Conservation (phyloP, 2,888 invertebrate species). For the Venustoraphidia nigricollis region DNA sequence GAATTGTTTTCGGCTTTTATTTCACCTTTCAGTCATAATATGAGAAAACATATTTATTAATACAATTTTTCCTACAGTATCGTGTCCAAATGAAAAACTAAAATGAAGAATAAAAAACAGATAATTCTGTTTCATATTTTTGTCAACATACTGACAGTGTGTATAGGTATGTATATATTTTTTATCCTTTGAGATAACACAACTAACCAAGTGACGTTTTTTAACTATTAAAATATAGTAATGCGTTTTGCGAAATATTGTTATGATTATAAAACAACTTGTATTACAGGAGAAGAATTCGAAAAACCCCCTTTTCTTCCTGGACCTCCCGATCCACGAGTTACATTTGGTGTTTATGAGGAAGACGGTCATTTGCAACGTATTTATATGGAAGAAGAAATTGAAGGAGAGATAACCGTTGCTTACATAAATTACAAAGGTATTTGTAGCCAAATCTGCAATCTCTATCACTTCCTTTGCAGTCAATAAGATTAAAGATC, state of each 20-base stretch:
- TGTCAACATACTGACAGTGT: neutral
- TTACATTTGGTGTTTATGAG: neutral
- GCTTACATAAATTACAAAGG: conserved; percentile 4
- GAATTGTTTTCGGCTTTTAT: too few species aligned
- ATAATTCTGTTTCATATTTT: neutral
- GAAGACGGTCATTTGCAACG: neutral
- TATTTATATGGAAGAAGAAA: conserved; percentile 1
- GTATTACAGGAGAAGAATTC: neutral
- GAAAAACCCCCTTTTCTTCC: conserved; percentile 2
- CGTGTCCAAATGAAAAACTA: neutral
- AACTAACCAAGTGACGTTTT: too few species aligned
- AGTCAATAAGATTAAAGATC: too few species aligned
- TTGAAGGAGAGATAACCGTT: neutral
- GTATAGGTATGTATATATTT: conserved; percentile 1
- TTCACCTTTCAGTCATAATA: too few species aligned
- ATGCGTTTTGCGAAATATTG: too few species aligned
- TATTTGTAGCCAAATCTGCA: neutral
- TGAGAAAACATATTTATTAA: too few species aligned
- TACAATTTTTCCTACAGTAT: neutral
- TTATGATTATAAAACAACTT: too few species aligned
- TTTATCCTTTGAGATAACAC: neutral
- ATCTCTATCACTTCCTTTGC: too few species aligned
- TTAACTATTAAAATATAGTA: too few species aligned
- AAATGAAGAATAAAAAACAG: neutral
- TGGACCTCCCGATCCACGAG: neutral